phyloP scores from a whole-genome alignment of 2,797 vertebrate genomes.

The Neopelma chrysocephalum region DNA sequence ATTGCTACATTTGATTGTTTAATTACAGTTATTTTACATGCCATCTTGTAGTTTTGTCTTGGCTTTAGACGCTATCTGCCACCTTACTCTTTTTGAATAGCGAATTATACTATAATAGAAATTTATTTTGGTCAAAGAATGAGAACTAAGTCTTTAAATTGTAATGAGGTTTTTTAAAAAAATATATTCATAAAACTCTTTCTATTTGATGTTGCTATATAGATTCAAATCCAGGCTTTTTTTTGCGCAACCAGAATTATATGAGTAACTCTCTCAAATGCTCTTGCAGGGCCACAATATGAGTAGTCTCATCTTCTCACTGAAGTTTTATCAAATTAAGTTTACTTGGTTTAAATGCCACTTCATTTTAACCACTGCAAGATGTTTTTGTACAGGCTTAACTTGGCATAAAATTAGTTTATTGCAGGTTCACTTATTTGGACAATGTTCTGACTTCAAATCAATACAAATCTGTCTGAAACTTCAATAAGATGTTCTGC shows the following conservation, averaged over 20 bases:
- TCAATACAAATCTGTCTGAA: slow-evolving; percentile 48
- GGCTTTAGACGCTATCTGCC: slow-evolving; percentile 36
- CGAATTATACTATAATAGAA: not conserved
- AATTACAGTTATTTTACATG: slow-evolving; percentile 64
- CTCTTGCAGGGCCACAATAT: not conserved
- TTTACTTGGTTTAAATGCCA: slow-evolving; percentile 42
- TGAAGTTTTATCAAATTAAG: slow-evolving; percentile 31
- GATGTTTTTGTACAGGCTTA: slow-evolving; percentile 26
- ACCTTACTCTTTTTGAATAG: slow-evolving; percentile 19
- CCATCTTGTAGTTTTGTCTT: slow-evolving; percentile 47
- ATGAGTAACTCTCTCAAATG: not conserved
- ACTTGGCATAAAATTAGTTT: slow-evolving; percentile 58
- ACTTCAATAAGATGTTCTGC: not conserved
- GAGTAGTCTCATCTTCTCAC: not conserved
- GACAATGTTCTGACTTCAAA: slow-evolving; percentile 21
- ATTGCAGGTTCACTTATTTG: slow-evolving; percentile 45
- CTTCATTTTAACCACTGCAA: slow-evolving; percentile 25
- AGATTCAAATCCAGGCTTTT: not conserved
- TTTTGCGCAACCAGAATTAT: not conserved
- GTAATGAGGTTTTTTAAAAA: not conserved
- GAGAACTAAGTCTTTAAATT: not conserved
- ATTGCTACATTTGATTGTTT: slow-evolving; percentile 66
- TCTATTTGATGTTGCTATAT: not conserved
- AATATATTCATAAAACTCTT: not conserved
- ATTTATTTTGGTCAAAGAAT: slow-evolving; percentile 16